A percentile compares a stretch with the other conserved stretches of the same genome.
Conservation (phyloP, 1,140 invertebrate genomes). For the Asobara japonica region DNA sequence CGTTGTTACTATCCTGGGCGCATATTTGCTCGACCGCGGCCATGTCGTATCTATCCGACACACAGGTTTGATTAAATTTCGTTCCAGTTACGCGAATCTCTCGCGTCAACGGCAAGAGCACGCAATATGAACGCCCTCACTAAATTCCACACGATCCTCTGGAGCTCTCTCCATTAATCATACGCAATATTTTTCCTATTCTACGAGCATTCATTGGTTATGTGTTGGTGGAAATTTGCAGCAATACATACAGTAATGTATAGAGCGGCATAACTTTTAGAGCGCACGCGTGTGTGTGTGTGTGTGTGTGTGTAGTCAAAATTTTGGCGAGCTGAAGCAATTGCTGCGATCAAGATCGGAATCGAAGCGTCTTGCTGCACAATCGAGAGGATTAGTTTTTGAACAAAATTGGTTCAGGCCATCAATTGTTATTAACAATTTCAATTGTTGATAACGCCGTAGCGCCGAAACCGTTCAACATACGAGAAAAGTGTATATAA, state of each 20-base stretch:
- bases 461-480: too few species aligned
- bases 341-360: too few species aligned
- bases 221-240: neutral
- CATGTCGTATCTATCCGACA: constrained; percentile 47
- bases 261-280: neutral
- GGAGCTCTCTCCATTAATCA: neutral
- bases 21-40: constrained; percentile 51
- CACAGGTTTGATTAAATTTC: constrained; percentile 57
- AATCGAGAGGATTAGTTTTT: too few species aligned
- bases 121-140: constrained; percentile 16
- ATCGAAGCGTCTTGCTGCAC: too few species aligned
- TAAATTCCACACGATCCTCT: neutral
- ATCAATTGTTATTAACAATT: too few species aligned
- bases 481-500: too few species aligned
- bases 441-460: too few species aligned
- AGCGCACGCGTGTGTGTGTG: too few species aligned
- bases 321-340: too few species aligned
- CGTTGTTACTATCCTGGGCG: constrained; percentile 38
- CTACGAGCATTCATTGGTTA: neutral
- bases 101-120: constrained; percentile 31
- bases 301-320: too few species aligned
- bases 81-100: constrained; percentile 49
- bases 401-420: too few species aligned
- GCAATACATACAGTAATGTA: neutral
- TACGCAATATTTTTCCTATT: neutral